Evolutionary conservation across 2,797 vertebrate genomes (phyloP).

Genomic region (Erpetoichthys calabaricus): DNA sequence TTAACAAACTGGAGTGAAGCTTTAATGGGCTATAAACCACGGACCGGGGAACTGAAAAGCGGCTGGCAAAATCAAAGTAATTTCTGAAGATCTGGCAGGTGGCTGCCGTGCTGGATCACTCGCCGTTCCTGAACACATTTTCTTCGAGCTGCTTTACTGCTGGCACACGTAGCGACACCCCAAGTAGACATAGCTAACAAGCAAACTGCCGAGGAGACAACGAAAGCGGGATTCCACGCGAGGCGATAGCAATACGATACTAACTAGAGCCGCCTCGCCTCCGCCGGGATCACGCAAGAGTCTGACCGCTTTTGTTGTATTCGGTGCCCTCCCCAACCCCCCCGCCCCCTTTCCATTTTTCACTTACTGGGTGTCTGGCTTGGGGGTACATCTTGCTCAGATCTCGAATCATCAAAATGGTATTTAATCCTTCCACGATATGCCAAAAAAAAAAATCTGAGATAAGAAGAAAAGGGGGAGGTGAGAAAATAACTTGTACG

Average conservation of each 20-base stretch:
- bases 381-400: constrained; percentile 92
- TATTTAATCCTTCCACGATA: constrained; percentile 44
- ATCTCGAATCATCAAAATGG: constrained; percentile 78
- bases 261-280: constrained; percentile 29
- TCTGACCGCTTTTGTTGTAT: constrained; percentile 16
- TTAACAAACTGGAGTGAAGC: neutral
- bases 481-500: constrained; percentile 15
- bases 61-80: too few relatives aligned
- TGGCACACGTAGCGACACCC: too few relatives aligned
- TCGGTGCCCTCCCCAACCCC: too few relatives aligned
- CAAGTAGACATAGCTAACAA: too few relatives aligned
- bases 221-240: constrained; percentile 19
- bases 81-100: too few relatives aligned
- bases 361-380: constrained; percentile 82
- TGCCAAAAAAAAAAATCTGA: constrained; percentile 10
- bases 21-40: constrained; percentile 5
- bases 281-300: constrained; percentile 21
- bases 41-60: neutral
- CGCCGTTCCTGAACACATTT: too few relatives aligned
- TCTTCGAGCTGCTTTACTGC: too few relatives aligned
- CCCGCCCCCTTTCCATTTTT: neutral
- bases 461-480: constrained; percentile 24
- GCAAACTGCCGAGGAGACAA: too few relatives aligned
- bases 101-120: too few relatives aligned
- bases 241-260: constrained; percentile 37